Evolutionary conservation across 2,797 vertebrate genomes (phyloP).

Genomic region (Cephalopachus bancanus): DNA sequence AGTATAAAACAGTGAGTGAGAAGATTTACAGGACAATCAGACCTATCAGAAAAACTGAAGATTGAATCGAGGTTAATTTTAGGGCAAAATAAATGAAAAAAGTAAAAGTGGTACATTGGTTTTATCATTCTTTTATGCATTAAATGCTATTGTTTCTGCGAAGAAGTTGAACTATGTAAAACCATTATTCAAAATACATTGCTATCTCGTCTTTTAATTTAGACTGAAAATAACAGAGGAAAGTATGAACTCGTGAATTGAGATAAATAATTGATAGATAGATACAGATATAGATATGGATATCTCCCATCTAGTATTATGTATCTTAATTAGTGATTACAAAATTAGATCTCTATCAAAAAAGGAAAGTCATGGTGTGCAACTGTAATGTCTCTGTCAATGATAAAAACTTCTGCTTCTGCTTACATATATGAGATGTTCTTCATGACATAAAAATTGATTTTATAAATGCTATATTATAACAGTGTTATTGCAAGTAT

Average conservation of each 20-base stretch:
- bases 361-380: neutral
- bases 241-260: conserved; percentile 32
- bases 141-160: neutral
- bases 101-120: neutral
- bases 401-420: neutral
- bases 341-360: neutral
- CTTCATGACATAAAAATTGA: neutral
- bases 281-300: neutral
- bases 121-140: neutral
- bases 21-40: neutral
- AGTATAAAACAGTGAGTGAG: neutral
- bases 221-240: conserved; percentile 71
- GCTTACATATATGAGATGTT: no score
- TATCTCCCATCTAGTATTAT: neutral
- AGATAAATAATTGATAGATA: neutral
- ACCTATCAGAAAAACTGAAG: neutral
- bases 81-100: neutral
- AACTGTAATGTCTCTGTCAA: neutral
- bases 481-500: no score
- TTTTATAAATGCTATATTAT: no score
- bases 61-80: neutral
- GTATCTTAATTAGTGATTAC: neutral
- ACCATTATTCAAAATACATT: conserved; percentile 47
- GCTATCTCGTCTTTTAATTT: conserved; percentile 74
- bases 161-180: conserved; percentile 70